phyloP scores from a whole-genome alignment of 2,888 invertebrate species.

The Erebia ligea region DNA sequence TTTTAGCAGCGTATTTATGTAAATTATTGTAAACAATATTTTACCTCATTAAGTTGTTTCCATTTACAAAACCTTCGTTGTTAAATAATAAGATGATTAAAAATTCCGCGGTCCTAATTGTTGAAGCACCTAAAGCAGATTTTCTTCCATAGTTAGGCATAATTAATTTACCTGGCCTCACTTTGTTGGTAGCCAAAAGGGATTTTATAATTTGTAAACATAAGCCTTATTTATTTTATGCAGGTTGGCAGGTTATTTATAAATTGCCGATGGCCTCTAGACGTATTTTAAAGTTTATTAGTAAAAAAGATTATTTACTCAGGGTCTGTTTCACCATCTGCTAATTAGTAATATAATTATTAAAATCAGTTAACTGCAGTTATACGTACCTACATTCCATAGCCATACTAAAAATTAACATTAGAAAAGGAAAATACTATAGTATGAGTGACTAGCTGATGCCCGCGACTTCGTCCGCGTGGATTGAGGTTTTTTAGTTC shows the following conservation, averaged over 20 bases:
- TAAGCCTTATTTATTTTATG: slow-evolving; percentile 2
- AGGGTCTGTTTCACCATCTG: neutral
- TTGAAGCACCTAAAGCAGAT: slow-evolving; percentile 61
- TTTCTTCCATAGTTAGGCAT: slow-evolving; percentile 48
- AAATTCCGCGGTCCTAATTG: slow-evolving; percentile 67
- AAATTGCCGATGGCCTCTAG: neutral
- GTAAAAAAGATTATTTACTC: neutral
- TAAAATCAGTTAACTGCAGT: too few relatives aligned
- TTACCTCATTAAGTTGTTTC: slow-evolving; percentile 2
- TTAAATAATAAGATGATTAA: slow-evolving; percentile 70
- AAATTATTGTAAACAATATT: neutral
- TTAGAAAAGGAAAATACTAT: too few relatives aligned
- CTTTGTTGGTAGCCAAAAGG: slow-evolving; percentile 5
- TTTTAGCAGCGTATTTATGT: neutral
- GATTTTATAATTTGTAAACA: slow-evolving; percentile 4
- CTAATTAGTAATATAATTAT: too few relatives aligned
- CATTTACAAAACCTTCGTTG: slow-evolving; percentile 56
- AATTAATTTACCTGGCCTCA: slow-evolving; percentile 17
- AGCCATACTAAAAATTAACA: too few relatives aligned
- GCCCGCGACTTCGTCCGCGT: too few relatives aligned
- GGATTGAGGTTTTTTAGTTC: too few relatives aligned
- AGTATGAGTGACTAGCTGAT: too few relatives aligned
- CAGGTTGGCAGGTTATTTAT: neutral
- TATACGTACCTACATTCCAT: too few relatives aligned
- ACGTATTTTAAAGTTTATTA: neutral